A percentile compares a stretch with the other conserved stretches of the same genome.
Conservation (phyloP, 2,888 invertebrate species). For the Sphaerophoria taeniata region DNA sequence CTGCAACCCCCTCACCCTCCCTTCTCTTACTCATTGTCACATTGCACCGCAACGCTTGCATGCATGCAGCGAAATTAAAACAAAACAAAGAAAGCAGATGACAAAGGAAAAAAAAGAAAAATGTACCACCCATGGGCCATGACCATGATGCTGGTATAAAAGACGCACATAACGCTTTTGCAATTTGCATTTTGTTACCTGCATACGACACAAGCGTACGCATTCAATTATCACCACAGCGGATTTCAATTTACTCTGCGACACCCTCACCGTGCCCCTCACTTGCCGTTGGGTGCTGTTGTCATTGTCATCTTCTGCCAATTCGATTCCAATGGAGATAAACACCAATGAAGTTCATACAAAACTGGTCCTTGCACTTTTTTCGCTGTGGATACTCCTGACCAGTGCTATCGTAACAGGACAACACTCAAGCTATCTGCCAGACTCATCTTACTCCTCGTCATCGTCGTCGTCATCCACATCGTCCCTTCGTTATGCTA, state of each 20-base stretch:
- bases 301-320: neutral
- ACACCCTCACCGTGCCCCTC: conserved; percentile 1
- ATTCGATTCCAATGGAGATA: conserved; percentile 48
- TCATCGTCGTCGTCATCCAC: conserved; percentile 34
- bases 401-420: conserved; percentile 40
- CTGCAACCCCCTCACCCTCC: neutral
- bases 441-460: conserved; percentile 53
- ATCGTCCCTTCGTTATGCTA: conserved; percentile 47
- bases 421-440: conserved; percentile 49
- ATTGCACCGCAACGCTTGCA: neutral
- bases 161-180: conserved; percentile 48
- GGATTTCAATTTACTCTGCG: conserved; percentile 45
- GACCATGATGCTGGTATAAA: conserved; percentile 54
- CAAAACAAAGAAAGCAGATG: neutral
- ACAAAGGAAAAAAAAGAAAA: neutral
- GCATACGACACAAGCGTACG: conserved; percentile 62
- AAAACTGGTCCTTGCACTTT: conserved; percentile 42
- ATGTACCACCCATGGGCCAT: neutral
- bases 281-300: neutral
- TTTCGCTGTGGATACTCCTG: conserved; percentile 40
- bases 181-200: conserved; percentile 70
- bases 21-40: neutral
- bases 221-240: conserved; percentile 59
- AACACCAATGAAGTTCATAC: conserved; percentile 29
- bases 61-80: conserved; percentile 3